Percentiles rank a stretch among this genome's conserved stretches.
phyloP scores from a whole-genome alignment of 2,888 invertebrate species.

The Allophyes oxyacanthae region DNA sequence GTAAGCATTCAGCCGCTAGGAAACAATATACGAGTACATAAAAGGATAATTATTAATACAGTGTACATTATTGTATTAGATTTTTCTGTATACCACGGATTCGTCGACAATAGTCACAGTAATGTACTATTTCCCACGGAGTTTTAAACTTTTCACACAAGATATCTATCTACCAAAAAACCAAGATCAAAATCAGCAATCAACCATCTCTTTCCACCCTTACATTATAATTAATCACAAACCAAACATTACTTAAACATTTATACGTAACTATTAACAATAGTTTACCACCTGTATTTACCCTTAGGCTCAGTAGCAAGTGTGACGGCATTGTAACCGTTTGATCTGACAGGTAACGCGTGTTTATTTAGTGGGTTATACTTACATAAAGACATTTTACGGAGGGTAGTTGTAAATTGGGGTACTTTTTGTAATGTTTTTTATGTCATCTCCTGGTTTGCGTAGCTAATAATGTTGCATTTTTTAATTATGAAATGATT shows the following conservation, averaged over 20 bases:
- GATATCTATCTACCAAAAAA: slow-evolving; percentile 21
- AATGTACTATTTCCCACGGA: slow-evolving; percentile 44
- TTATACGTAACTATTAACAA: slow-evolving; percentile 18
- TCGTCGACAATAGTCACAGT: too few relatives aligned
- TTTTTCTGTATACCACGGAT: too few relatives aligned
- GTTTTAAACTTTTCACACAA: background rate
- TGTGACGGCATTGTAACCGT: slow-evolving; percentile 53
- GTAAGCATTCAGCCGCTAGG: too few relatives aligned
- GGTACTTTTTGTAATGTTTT: slow-evolving; percentile 26
- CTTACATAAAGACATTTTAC: slow-evolving; percentile 24
- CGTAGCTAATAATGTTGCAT: background rate
- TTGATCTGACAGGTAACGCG: slow-evolving; percentile 63
- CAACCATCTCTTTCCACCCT: slow-evolving; percentile 14
- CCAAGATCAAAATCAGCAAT: slow-evolving; percentile 46
- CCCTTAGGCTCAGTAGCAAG: slow-evolving; percentile 75
- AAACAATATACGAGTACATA: too few relatives aligned
- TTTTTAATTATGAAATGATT: background rate
- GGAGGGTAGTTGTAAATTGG: slow-evolving; percentile 22
- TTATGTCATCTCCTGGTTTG: slow-evolving; percentile 21
- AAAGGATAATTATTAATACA: too few relatives aligned
- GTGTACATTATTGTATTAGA: too few relatives aligned
- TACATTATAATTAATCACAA: slow-evolving; percentile 38
- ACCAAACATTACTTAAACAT: slow-evolving; percentile 29
- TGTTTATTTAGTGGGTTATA: slow-evolving; percentile 30
- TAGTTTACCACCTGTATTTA: slow-evolving; percentile 79